These are phyloP conservation scores for Henricia sp. DNA, from an alignment of 53 echinoderm and acorn worm species.

Conservation along the genomic window DNA sequence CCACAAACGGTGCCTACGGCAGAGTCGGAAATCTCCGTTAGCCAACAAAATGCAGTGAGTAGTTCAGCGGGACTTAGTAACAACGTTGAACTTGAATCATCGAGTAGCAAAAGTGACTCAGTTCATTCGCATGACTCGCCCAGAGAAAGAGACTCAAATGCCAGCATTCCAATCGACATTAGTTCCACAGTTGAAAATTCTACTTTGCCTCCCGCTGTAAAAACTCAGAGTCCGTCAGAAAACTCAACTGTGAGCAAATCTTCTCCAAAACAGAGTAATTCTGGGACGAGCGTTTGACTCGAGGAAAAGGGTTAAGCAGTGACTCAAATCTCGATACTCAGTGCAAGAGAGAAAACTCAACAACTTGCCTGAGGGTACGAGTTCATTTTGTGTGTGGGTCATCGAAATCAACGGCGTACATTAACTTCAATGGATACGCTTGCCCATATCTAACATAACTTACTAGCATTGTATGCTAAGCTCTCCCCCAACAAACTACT, in stretches of 20 bases:
- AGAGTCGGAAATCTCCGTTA: constrained; percentile 13
- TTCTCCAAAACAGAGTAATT: constrained; percentile 25
- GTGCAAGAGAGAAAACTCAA: too few species aligned
- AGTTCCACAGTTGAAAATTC: neutral
- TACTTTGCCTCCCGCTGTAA: neutral
- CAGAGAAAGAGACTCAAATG: neutral
- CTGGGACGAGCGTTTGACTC: constrained; percentile 49
- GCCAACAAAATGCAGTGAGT: constrained; percentile 18
- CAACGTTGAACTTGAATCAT: constrained; percentile 18
- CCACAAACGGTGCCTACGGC: neutral
- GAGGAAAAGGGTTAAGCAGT: too few species aligned
- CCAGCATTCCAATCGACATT: constrained; percentile 11
- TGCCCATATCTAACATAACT: too few species aligned
- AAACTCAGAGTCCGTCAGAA: neutral
- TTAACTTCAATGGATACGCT: too few species aligned
- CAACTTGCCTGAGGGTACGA: too few species aligned
- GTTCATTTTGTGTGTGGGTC: too few species aligned
- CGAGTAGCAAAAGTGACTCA: constrained; percentile 3
- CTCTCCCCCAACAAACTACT: too few species aligned
- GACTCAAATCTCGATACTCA: too few species aligned
- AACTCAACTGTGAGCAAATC: neutral
- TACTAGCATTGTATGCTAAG: too few species aligned
- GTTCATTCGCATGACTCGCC: neutral
- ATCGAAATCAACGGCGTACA: too few species aligned
- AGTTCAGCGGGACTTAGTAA: neutral